Percentiles rank a stretch among this genome's conserved stretches.
These are phyloP conservation scores for Copidosoma aretas DNA, from an alignment of 2,888 invertebrate species.

Conservation along the genomic window DNA sequence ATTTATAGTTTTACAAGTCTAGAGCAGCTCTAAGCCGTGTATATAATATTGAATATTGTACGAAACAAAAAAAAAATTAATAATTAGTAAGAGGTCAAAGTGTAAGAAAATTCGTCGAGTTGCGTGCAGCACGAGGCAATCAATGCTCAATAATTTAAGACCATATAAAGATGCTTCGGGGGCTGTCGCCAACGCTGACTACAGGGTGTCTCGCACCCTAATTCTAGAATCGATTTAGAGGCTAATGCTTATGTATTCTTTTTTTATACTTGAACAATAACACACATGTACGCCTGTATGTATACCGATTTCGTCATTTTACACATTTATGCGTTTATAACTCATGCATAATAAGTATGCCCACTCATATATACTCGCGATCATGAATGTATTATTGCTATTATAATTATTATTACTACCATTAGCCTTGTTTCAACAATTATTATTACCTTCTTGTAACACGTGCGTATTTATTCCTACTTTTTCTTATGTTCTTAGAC, in stretches of 20 bases:
- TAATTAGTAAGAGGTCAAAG: conserved; percentile 27
- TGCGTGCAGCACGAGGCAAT: conserved; percentile 45
- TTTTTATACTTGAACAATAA: conserved; percentile 5
- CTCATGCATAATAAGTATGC: neutral
- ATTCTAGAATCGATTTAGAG: conserved; percentile 28
- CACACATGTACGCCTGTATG: conserved; percentile 11
- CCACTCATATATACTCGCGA: conserved; percentile 36
- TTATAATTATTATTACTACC: neutral
- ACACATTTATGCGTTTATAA: conserved; percentile 34
- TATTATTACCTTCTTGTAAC: conserved; percentile 12
- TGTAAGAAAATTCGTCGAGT: conserved; percentile 39
- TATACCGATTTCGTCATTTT: conserved; percentile 32
- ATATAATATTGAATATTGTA: conserved; percentile 45
- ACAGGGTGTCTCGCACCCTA: conserved; percentile 17
- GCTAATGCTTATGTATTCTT: conserved; percentile 37
- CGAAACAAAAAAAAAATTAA: conserved; percentile 37
- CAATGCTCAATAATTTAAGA: conserved; percentile 36
- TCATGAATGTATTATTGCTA: conserved; percentile 32
- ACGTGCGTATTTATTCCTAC: conserved; percentile 16
- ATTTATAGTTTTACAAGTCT: conserved; percentile 39
- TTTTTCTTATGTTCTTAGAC: conserved; percentile 24
- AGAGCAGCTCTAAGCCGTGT: conserved; percentile 48
- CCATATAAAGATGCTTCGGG: conserved; percentile 38
- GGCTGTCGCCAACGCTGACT: conserved; percentile 20
- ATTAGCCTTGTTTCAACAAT: neutral